These are phyloP conservation scores for Hexactinellida sp. DNA, from an alignment of 37 sponge, comb jelly and placozoan genomes.

Conservation along the genomic window DNA sequence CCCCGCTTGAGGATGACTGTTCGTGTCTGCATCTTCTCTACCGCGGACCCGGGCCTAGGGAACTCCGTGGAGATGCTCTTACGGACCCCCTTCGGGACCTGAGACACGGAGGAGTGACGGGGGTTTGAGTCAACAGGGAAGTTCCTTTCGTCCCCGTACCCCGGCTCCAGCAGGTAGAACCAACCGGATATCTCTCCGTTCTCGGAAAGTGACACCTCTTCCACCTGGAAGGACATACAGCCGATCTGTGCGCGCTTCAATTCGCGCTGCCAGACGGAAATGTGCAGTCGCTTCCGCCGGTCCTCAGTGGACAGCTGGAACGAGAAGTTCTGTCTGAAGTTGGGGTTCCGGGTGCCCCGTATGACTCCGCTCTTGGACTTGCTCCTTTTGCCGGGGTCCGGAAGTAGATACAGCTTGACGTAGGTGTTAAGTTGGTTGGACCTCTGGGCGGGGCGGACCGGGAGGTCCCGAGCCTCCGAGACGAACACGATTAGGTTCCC, in stretches of 20 bases:
- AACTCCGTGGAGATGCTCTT: slow-evolving; percentile 10
- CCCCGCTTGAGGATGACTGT: neutral
- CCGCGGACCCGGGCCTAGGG: neutral
- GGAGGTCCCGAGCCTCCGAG: neutral
- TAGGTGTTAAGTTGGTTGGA: neutral
- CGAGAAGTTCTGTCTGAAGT: neutral
- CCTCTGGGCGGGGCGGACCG: neutral
- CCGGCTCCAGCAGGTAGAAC: slow-evolving; percentile 9
- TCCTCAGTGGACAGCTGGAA: neutral
- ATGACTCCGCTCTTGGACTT: neutral
- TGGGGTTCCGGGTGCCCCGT: neutral
- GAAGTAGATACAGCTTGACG: neutral
- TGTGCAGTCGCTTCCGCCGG: neutral
- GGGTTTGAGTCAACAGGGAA: neutral
- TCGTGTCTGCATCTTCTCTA: neutral
- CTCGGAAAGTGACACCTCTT: neutral
- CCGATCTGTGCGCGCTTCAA: neutral
- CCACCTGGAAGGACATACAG: slow-evolving; percentile 16
- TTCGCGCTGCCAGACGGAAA: neutral
- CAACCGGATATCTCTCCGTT: neutral
- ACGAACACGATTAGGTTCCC: neutral
- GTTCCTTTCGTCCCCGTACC: neutral
- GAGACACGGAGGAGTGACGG: slow-evolving; percentile 1
- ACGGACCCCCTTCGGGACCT: neutral
- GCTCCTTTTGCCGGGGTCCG: neutral